phyloP scores from a whole-genome alignment of 2,797 vertebrate genomes.

The Taeniopygia guttata region DNA sequence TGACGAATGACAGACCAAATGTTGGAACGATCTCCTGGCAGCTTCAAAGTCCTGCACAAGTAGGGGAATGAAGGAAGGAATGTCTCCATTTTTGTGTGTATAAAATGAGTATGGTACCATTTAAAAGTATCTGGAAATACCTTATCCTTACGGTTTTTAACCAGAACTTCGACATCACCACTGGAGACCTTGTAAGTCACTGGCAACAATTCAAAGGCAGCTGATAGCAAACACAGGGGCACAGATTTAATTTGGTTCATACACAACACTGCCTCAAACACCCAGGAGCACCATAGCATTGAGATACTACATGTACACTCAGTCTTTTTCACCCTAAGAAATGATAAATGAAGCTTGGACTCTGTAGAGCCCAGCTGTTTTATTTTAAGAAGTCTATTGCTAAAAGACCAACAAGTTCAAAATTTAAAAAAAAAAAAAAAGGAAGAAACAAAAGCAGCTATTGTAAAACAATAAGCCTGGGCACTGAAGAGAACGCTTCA shows the following conservation, averaged over 20 bases:
- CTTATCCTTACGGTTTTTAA: slow-evolving; percentile 33
- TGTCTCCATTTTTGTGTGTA: background rate
- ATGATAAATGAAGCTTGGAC: slow-evolving; percentile 23
- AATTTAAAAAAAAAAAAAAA: background rate
- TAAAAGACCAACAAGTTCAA: slow-evolving; percentile 21
- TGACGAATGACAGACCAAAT: background rate
- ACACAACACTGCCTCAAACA: background rate
- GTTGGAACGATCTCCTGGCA: background rate
- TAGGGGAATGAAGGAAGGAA: background rate
- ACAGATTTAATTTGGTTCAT: background rate
- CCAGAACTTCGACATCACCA: background rate
- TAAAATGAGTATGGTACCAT: background rate
- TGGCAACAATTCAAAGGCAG: background rate
- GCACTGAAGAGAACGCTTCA: slow-evolving; percentile 52
- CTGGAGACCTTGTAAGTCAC: background rate
- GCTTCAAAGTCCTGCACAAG: background rate
- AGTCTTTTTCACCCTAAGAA: background rate
- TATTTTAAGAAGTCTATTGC: slow-evolving; percentile 39
- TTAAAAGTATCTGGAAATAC: background rate
- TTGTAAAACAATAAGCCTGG: slow-evolving; percentile 46
- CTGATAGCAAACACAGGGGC: background rate
- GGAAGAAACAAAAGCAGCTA: slow-evolving; percentile 41
- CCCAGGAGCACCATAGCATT: background rate
- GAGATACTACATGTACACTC: background rate
- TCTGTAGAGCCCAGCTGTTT: background rate